Percentiles rank a stretch among this genome's conserved stretches.
phyloP scores from a whole-genome alignment of 2,113 vertebrate species.

The Ailuropoda melanoleuca region DNA sequence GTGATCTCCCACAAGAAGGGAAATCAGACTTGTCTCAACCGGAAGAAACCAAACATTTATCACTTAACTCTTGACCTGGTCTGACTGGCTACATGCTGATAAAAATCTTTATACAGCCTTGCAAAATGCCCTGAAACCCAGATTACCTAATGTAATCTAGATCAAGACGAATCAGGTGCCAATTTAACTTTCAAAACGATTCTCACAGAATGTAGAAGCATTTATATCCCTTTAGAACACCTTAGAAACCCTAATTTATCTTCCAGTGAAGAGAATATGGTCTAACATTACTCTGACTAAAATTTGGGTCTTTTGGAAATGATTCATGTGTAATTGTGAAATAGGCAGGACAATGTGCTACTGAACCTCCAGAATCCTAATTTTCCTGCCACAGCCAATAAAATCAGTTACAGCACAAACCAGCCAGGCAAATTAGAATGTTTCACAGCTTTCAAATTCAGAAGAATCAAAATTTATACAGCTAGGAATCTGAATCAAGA shows the following conservation, averaged over 20 bases:
- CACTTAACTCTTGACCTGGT: slow-evolving; percentile 49
- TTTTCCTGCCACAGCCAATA: slow-evolving; percentile 34
- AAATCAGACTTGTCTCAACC: slow-evolving; percentile 45
- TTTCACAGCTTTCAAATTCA: neutral
- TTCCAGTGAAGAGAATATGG: neutral
- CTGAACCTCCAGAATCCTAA: neutral
- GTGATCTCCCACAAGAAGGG: slow-evolving; percentile 48
- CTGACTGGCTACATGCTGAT: slow-evolving; percentile 30
- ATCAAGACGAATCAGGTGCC: slow-evolving; percentile 42
- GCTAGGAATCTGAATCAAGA: neutral
- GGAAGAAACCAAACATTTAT: slow-evolving; percentile 52
- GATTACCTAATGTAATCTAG: slow-evolving; percentile 25
- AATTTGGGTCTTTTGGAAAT: neutral
- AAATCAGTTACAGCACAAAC: neutral
- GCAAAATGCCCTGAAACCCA: slow-evolving; percentile 45
- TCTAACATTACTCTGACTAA: neutral
- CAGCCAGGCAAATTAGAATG: neutral
- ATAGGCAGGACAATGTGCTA: neutral
- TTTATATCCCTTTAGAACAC: neutral
- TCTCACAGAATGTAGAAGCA: neutral
- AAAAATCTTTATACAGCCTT: slow-evolving; percentile 28
- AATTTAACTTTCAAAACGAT: neutral
- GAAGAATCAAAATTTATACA: neutral
- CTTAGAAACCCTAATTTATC: neutral
- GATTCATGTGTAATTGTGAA: neutral